These are phyloP conservation scores for Mactra quadrangularis DNA, from an alignment of 1,140 invertebrate species.

Conservation along the genomic window DNA sequence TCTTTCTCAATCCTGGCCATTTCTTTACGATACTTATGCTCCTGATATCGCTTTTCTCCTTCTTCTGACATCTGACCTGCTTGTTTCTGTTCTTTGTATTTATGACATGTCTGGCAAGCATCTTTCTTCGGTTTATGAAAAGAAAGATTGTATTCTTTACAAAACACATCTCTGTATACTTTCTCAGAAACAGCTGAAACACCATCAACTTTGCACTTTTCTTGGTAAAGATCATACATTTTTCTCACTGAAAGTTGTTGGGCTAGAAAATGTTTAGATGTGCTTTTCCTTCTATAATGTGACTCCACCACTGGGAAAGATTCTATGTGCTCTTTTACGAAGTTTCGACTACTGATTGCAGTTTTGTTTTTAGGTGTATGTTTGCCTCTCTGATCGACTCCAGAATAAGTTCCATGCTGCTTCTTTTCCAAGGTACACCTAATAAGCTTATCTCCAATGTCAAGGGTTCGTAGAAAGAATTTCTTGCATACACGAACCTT, in stretches of 20 bases:
- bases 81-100: not conserved
- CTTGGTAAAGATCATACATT: constrained; percentile 51
- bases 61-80: not conserved
- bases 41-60: constrained; percentile 5
- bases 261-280: constrained; percentile 11
- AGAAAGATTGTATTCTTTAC: constrained; percentile 55
- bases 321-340: constrained; percentile 42
- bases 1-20: constrained; percentile 53
- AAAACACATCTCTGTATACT: constrained; percentile 58
- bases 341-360: not conserved
- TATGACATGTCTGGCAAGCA: constrained; percentile 17
- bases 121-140: constrained; percentile 59
- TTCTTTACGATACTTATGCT: constrained; percentile 48
- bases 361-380: constrained; percentile 19
- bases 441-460: constrained; percentile 19
- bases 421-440: constrained; percentile 14
- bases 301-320: constrained; percentile 35
- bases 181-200: not conserved
- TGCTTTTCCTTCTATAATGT: constrained; percentile 59
- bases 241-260: constrained; percentile 18
- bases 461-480: constrained; percentile 26
- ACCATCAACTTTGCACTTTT: constrained; percentile 25
- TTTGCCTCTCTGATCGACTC: constrained; percentile 27
- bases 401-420: constrained; percentile 16
- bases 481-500: constrained; percentile 16